A percentile compares a stretch with the other conserved stretches of the same genome.
These are phyloP conservation scores for Carassius carassius DNA, from an alignment of 2,113 vertebrate genomes.

Conservation along the genomic window DNA sequence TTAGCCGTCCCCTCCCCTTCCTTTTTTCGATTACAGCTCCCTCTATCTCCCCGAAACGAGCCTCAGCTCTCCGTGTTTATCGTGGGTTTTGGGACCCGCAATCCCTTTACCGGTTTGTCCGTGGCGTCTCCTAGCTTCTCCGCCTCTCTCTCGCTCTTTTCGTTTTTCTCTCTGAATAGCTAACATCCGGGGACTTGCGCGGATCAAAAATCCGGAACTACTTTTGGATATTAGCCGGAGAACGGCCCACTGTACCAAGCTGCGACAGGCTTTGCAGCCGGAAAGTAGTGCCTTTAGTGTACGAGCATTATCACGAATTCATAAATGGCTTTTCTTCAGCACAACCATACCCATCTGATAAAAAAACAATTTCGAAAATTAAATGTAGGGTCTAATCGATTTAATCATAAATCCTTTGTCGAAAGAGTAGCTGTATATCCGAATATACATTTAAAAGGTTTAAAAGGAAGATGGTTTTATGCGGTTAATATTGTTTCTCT, in stretches of 20 bases:
- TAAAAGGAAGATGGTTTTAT: background rate
- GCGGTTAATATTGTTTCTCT: too few relatives aligned
- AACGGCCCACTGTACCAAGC: slow-evolving; percentile 62
- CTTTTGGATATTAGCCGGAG: slow-evolving; percentile 68
- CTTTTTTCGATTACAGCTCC: slow-evolving; percentile 60
- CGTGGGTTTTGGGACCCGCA: slow-evolving; percentile 65
- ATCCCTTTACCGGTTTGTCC: slow-evolving; percentile 71
- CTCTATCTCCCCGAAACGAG: slow-evolving; percentile 46
- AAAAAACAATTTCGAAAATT: background rate
- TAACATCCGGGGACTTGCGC: slow-evolving; percentile 80
- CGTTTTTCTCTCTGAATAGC: slow-evolving; percentile 75
- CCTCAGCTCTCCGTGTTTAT: slow-evolving; percentile 63
- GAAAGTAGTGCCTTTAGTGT: slow-evolving; percentile 68
- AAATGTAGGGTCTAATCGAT: background rate
- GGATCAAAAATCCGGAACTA: slow-evolving; percentile 74
- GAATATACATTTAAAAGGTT: background rate
- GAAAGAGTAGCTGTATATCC: background rate
- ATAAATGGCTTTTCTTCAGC: background rate
- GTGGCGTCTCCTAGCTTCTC: slow-evolving; percentile 73
- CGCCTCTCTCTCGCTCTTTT: slow-evolving; percentile 71
- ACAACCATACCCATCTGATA: background rate
- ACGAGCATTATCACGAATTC: background rate
- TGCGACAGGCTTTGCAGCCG: slow-evolving; percentile 52
- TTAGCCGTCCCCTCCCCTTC: slow-evolving; percentile 67
- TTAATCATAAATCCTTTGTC: background rate